A percentile compares a stretch with the other conserved stretches of the same genome.
Conservation (phyloP, 2,888 invertebrate genomes). For the Epistrophe eligans region DNA sequence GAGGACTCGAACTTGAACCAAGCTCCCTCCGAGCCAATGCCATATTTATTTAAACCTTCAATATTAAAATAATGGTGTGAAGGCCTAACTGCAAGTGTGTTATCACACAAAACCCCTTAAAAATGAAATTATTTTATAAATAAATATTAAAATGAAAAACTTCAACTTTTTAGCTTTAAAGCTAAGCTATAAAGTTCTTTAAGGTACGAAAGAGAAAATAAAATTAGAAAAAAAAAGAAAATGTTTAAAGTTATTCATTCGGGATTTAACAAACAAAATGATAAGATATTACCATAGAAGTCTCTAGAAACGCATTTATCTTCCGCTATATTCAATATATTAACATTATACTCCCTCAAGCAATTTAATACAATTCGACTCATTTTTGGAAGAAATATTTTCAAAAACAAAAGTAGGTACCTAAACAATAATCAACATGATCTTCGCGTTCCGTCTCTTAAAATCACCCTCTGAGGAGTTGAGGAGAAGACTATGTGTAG, state of each 20-base stretch:
- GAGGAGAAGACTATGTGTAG: too few species aligned
- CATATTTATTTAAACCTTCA: too few species aligned
- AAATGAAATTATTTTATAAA: too few species aligned
- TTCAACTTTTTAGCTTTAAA: not conserved
- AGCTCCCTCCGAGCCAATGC: too few species aligned
- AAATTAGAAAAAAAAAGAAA: not conserved
- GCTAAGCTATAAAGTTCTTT: not conserved
- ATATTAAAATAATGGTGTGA: too few species aligned
- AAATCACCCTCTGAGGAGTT: slow-evolving; percentile 6
- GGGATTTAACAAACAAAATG: not conserved
- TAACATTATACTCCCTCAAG: not conserved
- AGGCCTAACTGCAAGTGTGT: too few species aligned
- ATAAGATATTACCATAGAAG: not conserved
- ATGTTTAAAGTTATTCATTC: not conserved
- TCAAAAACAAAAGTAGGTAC: not conserved
- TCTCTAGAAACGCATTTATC: slow-evolving; percentile 15
- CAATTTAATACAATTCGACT: slow-evolving; percentile 23
- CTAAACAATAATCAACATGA: slow-evolving; percentile 13
- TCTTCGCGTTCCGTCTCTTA: slow-evolving; percentile 1
- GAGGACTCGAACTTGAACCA: too few species aligned
- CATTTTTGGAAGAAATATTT: not conserved
- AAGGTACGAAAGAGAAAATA: not conserved
- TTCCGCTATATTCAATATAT: not conserved
- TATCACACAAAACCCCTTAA: too few species aligned
- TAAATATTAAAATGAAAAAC: not conserved